Conservation (phyloP, 92 coral and sea anemone genomes). For the Parazoanthus swiftii region DNA sequence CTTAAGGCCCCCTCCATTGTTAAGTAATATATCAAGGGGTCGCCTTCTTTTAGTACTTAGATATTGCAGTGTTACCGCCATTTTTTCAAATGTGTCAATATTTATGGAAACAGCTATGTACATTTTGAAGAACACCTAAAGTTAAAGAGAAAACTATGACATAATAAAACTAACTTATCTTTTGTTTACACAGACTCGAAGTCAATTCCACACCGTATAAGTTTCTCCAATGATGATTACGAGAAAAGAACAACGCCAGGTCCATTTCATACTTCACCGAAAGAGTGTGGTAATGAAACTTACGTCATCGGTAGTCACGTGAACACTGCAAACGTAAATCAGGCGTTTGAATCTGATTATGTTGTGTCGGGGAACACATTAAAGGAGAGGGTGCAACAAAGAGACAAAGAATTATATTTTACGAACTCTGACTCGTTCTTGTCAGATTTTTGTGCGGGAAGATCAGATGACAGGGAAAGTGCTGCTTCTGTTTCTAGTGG, state of each 20-base stretch:
- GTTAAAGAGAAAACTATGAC: neutral
- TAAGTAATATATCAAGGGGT: too few relatives aligned
- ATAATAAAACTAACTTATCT: neutral
- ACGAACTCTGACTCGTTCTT: neutral
- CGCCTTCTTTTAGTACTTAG: too few relatives aligned
- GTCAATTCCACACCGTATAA: neutral
- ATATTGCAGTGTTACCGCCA: too few relatives aligned
- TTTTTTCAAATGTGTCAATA: too few relatives aligned
- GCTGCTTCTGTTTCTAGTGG: conserved; percentile 29
- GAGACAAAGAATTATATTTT: neutral
- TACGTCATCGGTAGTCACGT: neutral
- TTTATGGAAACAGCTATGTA: too few relatives aligned
- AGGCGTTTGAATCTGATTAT: conserved; percentile 55
- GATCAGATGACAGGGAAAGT: conserved; percentile 17
- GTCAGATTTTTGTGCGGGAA: neutral
- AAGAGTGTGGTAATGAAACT: neutral
- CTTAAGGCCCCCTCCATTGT: too few relatives aligned
- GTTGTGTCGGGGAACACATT: neutral
- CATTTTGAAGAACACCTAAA: neutral
- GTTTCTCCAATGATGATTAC: conserved; percentile 18
- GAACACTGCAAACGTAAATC: conserved; percentile 48
- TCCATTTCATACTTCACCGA: neutral
- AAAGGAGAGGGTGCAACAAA: neutral
- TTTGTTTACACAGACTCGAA: neutral
- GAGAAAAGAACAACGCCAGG: conserved; percentile 16